A percentile compares a stretch with the other conserved stretches of the same genome.
These are phyloP conservation scores for Indicator indicator DNA, from an alignment of 2,113 vertebrate genomes.

Conservation along the genomic window DNA sequence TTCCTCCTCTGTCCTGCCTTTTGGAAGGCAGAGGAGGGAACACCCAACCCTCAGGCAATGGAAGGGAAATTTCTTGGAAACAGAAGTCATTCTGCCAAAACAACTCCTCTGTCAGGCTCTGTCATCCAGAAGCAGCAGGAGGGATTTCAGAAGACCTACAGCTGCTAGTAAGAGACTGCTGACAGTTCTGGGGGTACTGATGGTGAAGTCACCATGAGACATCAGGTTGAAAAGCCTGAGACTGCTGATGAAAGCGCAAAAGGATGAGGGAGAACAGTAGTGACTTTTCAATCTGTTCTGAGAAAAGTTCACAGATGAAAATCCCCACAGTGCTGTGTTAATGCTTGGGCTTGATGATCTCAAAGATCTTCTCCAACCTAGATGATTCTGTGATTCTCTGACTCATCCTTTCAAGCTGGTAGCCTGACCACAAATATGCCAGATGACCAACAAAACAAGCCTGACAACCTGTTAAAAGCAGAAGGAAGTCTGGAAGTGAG, in stretches of 20 bases:
- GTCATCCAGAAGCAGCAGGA: fast-evolving
- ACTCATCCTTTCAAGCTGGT: background rate
- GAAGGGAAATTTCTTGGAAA: background rate
- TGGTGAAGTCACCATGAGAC: background rate
- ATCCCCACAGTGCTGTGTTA: background rate
- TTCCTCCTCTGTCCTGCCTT: background rate
- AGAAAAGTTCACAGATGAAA: background rate
- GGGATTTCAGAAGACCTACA: background rate
- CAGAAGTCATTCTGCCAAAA: background rate
- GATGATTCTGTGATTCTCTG: background rate
- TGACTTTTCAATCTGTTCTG: background rate
- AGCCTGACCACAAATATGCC: background rate
- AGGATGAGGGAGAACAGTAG: background rate
- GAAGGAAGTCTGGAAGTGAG: background rate
- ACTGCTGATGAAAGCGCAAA: background rate
- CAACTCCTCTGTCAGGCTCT: background rate
- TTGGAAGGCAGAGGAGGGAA: background rate
- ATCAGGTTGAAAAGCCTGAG: background rate
- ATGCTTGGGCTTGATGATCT: background rate
- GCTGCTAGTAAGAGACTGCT: background rate
- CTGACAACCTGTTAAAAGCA: background rate
- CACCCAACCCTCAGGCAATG: background rate
- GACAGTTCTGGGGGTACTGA: background rate
- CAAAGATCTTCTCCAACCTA: background rate
- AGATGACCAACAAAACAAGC: background rate